These are phyloP conservation scores for Norana najaformis DNA, from an alignment of 2,888 invertebrate species.

Conservation along the genomic window DNA sequence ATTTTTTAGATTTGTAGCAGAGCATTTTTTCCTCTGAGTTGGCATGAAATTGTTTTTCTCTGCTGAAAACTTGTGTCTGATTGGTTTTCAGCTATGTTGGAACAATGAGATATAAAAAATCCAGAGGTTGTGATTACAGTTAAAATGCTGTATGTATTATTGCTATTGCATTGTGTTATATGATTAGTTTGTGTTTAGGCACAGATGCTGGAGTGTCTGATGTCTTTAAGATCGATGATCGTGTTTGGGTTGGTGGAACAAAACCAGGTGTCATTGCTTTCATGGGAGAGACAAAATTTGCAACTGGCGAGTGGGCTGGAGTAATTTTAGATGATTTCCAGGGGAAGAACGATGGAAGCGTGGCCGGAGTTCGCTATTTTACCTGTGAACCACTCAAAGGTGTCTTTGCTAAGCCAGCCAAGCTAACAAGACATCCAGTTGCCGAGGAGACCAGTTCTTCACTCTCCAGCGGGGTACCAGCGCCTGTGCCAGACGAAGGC, in stretches of 20 bases:
- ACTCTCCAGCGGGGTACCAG: background rate
- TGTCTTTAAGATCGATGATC: conserved; percentile 87
- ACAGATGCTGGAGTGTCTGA: background rate
- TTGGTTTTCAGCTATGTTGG: background rate
- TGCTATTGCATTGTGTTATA: background rate
- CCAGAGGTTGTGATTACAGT: background rate
- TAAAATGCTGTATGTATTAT: background rate
- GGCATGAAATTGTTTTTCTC: conserved; percentile 22
- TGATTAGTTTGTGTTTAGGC: background rate
- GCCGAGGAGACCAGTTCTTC: background rate
- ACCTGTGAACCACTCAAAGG: conserved; percentile 61
- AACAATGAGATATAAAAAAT: background rate
- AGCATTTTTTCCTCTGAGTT: background rate
- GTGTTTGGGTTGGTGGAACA: conserved; percentile 73
- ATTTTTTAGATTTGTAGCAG: background rate
- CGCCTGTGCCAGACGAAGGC: background rate
- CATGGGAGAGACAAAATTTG: conserved; percentile 62
- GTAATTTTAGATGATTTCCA: conserved; percentile 59
- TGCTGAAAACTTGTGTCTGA: too few relatives aligned
- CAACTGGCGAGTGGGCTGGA: conserved; percentile 62
- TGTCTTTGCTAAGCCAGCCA: conserved; percentile 69
- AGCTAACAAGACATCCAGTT: conserved; percentile 66
- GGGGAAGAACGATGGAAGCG: conserved; percentile 63
- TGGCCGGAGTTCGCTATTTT: conserved; percentile 61
- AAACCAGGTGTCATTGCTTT: conserved; percentile 61